A percentile compares a stretch with the other conserved stretches of the same genome.
Evolutionary conservation across 1,140 invertebrate genomes (phyloP).

Genomic region (Hermetia illucens): DNA sequence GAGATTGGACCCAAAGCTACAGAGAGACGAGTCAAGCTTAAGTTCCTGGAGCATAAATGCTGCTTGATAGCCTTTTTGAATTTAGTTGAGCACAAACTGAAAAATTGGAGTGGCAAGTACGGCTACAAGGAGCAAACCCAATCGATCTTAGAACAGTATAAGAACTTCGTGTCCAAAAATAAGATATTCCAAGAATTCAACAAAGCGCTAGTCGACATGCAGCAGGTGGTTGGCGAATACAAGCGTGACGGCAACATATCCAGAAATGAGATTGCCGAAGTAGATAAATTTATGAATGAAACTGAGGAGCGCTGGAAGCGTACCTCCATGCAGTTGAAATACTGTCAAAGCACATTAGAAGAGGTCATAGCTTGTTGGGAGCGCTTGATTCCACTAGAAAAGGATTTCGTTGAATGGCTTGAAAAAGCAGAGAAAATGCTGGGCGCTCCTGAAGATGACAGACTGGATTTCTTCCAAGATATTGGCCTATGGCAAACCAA

Average conservation of each 20-base stretch:
- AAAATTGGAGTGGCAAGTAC: conserved; percentile 80
- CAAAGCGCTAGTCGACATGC: conserved; percentile 80
- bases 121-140: conserved; percentile 69
- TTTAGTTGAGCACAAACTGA: conserved; percentile 76
- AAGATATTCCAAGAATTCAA: conserved; percentile 91
- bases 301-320: conserved; percentile 78
- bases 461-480: conserved; percentile 81
- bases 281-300: conserved; percentile 75
- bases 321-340: conserved; percentile 77
- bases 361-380: conserved; percentile 82
- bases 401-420: conserved; percentile 69
- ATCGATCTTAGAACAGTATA: conserved; percentile 73
- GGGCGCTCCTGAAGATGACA: conserved; percentile 63
- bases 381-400: conserved; percentile 56
- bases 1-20: conserved; percentile 53
- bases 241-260: conserved; percentile 72
- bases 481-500: conserved; percentile 81
- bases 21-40: conserved; percentile 63
- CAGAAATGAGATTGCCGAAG: conserved; percentile 56
- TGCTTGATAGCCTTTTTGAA: conserved; percentile 82
- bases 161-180: conserved; percentile 80
- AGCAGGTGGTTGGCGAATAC: conserved; percentile 81
- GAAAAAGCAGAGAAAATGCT: conserved; percentile 62
- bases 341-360: conserved; percentile 76
- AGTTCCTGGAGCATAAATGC: conserved; percentile 84